Base-by-base conservation (phyloP, 2,113 vertebrate species). In the Hippocampus barbouri region DNA sequence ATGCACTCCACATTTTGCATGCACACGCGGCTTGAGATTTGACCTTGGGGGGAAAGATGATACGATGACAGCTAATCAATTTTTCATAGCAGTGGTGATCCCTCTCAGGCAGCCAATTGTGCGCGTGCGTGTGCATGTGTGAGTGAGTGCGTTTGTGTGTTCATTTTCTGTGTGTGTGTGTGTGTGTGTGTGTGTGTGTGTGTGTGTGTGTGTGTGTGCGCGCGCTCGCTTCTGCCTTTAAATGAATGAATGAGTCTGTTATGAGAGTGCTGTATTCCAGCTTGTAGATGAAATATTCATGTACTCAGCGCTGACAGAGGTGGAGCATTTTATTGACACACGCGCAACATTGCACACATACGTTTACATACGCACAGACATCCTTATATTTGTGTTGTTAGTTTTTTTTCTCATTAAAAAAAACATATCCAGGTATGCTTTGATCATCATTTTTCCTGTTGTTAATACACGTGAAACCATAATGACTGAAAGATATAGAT, bases 51-150 rank as follows among this genome's bases (percentile, higher is more conserved):
- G 74, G 43, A 34, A 74, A 87, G 89, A 86, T 88, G 82, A 88
- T 81, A 72, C 75, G 71, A 80, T 82, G 80, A 85, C 83, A 88
- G 83, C 84, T 87, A 91, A 91, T 91, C 87, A 88, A 91, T 89
- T 89, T 91, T 90, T 90, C 90, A 92, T 90, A 89, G 86, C 80
- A 84, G 81, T 86, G 69, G 75, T 69, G 41, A 85, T 80, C 76
- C 72, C 74, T 87, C 84, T 87, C 76, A 81, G 78, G 78, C 83
- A 77, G 84, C 77, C 81, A 82, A 83, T 77, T 83, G 77, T 83
- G 27, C 62, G 68, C 68, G 23, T 62, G 64, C 5, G 30, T 34
- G 30, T 5, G 30, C 4, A 34, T 0, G 30, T 34, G 30, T 34
- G 30, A 34, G 30, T 34, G 30, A 34, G 3, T 4, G 30, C 30